A percentile compares a stretch with the other conserved stretches of the same genome.
These are phyloP conservation scores for Tribolium freemani DNA, from an alignment of 2,888 invertebrate genomes.

Conservation along the genomic window DNA sequence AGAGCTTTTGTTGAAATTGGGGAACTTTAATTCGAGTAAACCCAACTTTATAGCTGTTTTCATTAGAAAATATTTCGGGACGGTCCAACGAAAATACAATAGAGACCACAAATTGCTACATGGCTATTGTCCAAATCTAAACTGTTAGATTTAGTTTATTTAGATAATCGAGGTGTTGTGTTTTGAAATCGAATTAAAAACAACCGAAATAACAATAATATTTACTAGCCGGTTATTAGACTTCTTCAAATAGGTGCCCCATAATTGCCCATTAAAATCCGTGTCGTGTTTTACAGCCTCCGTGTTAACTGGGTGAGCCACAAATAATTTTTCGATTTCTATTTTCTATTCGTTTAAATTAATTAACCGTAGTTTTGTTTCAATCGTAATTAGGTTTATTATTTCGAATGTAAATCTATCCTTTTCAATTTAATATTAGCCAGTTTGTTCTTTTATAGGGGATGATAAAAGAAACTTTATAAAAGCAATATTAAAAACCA, in stretches of 20 bases:
- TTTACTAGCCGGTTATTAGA: conserved; percentile 21
- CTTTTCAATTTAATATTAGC: conserved; percentile 1
- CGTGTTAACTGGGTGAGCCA: conserved; percentile 5
- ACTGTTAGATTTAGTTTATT: not conserved
- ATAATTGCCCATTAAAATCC: conserved; percentile 34
- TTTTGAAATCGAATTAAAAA: conserved; percentile 28
- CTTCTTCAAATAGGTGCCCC: conserved; percentile 16
- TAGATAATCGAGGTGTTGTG: conserved; percentile 3
- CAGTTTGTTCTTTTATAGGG: not conserved
- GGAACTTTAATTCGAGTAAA: conserved; percentile 1
- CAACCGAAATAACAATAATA: conserved; percentile 32
- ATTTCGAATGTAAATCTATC: conserved; percentile 7
- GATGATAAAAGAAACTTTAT: conserved; percentile 17
- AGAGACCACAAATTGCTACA: conserved; percentile 8
- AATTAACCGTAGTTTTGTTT: conserved; percentile 41
- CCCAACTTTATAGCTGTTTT: conserved; percentile 1
- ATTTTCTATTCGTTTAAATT: conserved; percentile 45
- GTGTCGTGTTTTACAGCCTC: conserved; percentile 20
- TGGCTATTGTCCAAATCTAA: conserved; percentile 18
- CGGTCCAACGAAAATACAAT: conserved; percentile 5
- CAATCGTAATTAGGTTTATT: conserved; percentile 24
- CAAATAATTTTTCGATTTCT: too few relatives aligned
- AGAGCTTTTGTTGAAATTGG: conserved; percentile 13
- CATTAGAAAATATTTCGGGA: conserved; percentile 14
- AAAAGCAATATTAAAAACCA: conserved; percentile 24